Conservation (phyloP, 2,113 vertebrate species). For the Boulengeromyrus knoepffleri region DNA sequence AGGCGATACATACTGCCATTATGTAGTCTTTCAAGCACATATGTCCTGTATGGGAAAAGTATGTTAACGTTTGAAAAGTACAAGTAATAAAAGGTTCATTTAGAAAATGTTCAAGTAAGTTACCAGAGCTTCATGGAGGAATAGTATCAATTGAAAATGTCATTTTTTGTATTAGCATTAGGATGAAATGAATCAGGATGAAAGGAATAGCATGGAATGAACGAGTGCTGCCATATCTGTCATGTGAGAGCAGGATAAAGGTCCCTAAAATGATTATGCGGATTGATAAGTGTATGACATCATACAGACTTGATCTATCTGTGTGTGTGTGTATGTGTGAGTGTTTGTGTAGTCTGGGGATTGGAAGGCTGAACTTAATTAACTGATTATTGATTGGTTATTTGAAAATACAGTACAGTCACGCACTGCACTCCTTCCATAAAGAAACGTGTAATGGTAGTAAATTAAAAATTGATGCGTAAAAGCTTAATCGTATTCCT, state of each 20-base stretch:
- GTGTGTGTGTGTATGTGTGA: neutral
- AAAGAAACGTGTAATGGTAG: neutral
- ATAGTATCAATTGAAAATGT: neutral
- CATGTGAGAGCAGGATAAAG: neutral
- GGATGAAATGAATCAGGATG: neutral
- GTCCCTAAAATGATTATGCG: neutral
- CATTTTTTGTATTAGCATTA: neutral
- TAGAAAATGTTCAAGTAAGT: neutral
- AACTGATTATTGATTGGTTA: neutral
- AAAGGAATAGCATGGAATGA: neutral
- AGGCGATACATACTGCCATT: neutral
- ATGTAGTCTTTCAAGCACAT: neutral
- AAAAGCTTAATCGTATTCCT: neutral
- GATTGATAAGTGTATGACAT: neutral
- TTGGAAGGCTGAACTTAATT: neutral
- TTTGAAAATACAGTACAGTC: neutral
- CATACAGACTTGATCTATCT: neutral
- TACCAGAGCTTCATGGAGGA: neutral
- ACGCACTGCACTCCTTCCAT: neutral
- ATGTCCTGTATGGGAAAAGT: neutral
- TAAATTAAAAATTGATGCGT: neutral
- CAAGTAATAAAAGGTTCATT: neutral
- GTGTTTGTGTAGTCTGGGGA: neutral
- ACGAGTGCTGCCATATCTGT: neutral
- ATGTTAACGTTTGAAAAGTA: neutral